Base-by-base conservation (phyloP, 2,113 vertebrate genomes). In the Kryptolebias marmoratus region DNA sequence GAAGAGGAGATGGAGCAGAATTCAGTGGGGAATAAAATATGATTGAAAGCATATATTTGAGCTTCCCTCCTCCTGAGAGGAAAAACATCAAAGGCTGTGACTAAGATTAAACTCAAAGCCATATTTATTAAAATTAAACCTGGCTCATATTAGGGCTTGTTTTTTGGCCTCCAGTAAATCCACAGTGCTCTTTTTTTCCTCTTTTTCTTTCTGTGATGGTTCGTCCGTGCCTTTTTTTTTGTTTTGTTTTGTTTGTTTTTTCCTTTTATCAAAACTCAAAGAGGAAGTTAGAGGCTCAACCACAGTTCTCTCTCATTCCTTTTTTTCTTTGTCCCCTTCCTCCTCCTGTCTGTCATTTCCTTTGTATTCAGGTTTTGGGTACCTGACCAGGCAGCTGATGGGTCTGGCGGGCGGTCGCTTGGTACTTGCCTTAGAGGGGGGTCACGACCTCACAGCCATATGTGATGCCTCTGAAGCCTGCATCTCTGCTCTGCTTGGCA, bases 341-440 rank as follows among this genome's bases (percentile, higher is more conserved):
- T 0, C 68, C 63, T 73, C 50, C 81, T 31, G 60, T 63, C 73
- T 82, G 72, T 82, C 89, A 89, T 90, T 85, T 88, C 82, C 66
- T 92, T 81, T 85, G 82, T 62, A 22, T 80, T 57, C 94, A 99
- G 97, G 98, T 90, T 97, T 99, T 0, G 97, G 98, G 83, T 96
- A 98, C 93, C 95, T 99, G 93, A 99, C 97, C 47, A 96, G 96
- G 94, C 97, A 98, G 91, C 96, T 99, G 90, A 99, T 99, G 98
- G 95, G 87, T 64, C 90, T 99, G 94, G 97, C 97, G 0, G 96
- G 96, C 58, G 97, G 97, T 64, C 95, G 98, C 1, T 27, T 99
- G 0, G 94, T 99, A 50, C 94, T 99, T 27, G 98, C 96, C 59
- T 94, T 99, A 0, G 98, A 99, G 90, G 98, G 98, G 31, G 98